Conservation (phyloP, 1,140 invertebrate genomes). For the Cydia splendana region DNA sequence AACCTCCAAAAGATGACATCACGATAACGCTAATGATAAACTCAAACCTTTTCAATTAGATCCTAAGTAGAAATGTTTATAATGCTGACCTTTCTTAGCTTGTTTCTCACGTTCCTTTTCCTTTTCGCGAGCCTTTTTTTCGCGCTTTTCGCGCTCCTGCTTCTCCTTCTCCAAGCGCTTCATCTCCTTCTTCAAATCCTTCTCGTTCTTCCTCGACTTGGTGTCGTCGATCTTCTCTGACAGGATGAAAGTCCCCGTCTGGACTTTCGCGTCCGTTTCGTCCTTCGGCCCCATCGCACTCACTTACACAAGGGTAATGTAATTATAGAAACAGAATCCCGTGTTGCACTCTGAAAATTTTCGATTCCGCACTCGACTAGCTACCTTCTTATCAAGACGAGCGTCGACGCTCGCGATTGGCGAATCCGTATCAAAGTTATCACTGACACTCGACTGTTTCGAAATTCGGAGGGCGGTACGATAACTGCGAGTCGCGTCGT, state of each 20-base stretch:
- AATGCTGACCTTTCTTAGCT: slow-evolving; percentile 75
- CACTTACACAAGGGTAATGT: slow-evolving; percentile 59
- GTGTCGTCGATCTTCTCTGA: slow-evolving; percentile 79
- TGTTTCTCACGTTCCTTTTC: slow-evolving; percentile 77
- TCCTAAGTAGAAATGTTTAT: not conserved
- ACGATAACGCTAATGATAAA: slow-evolving; percentile 26
- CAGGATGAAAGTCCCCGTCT: slow-evolving; percentile 77
- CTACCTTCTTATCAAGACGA: slow-evolving; percentile 56
- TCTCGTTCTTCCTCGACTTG: slow-evolving; percentile 75
- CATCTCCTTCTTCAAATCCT: slow-evolving; percentile 79
- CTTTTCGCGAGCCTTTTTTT: slow-evolving; percentile 79
- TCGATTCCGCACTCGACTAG: slow-evolving; percentile 57
- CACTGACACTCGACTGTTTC: slow-evolving; percentile 63
- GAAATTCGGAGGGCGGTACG: slow-evolving; percentile 48
- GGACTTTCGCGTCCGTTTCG: slow-evolving; percentile 68
- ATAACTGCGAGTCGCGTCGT: slow-evolving; percentile 38
- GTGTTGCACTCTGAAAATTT: slow-evolving; percentile 63
- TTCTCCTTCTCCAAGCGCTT: slow-evolving; percentile 77
- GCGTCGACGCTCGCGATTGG: slow-evolving; percentile 55
- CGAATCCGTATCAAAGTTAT: slow-evolving; percentile 63
- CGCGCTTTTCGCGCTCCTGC: slow-evolving; percentile 75
- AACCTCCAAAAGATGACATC: slow-evolving; percentile 27
- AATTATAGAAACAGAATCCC: slow-evolving; percentile 57
- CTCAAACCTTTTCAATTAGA: not conserved
- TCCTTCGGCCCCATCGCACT: slow-evolving; percentile 75